Evolutionary conservation across 2,888 invertebrate genomes (phyloP).

Genomic region (Mesorhabditis spiculigera): DNA sequence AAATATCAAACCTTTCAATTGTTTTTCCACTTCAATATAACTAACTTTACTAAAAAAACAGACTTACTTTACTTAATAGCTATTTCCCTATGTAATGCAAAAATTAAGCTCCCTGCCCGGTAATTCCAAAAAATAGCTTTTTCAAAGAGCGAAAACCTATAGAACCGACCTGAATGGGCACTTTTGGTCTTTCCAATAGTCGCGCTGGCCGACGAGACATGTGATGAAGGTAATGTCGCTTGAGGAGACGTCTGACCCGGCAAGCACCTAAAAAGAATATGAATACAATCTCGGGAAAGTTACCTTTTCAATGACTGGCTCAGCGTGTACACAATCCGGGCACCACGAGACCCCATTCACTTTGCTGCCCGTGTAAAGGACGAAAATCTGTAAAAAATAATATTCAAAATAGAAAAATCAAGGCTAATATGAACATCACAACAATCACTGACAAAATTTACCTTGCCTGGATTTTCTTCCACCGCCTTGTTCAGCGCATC

Average conservation of each 20-base stretch:
- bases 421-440: not conserved
- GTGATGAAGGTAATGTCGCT: constrained; percentile 12
- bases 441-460: not conserved
- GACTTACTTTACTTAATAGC: too few species aligned
- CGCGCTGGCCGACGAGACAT: constrained; percentile 12
- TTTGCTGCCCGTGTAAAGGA: constrained; percentile 19
- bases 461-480: not conserved
- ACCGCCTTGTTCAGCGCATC: not conserved
- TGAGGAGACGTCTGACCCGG: not conserved
- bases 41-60: not conserved
- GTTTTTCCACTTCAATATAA: too few species aligned
- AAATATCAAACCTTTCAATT: too few species aligned
- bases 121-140: too few species aligned
- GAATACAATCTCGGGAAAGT: too few species aligned
- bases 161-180: not conserved
- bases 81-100: too few species aligned
- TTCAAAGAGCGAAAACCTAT: too few species aligned
- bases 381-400: constrained; percentile 10
- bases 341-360: constrained; percentile 24
- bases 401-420: not conserved
- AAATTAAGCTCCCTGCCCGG: too few species aligned
- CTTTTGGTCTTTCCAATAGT: not conserved
- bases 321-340: constrained; percentile 24
- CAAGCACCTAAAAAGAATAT: not conserved
- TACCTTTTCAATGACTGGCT: constrained; percentile 17